Percentiles rank a stretch among this genome's conserved stretches.
These are phyloP conservation scores for Eospalax fontanierii DNA, from an alignment of 2,797 vertebrate species.

Conservation along the genomic window DNA sequence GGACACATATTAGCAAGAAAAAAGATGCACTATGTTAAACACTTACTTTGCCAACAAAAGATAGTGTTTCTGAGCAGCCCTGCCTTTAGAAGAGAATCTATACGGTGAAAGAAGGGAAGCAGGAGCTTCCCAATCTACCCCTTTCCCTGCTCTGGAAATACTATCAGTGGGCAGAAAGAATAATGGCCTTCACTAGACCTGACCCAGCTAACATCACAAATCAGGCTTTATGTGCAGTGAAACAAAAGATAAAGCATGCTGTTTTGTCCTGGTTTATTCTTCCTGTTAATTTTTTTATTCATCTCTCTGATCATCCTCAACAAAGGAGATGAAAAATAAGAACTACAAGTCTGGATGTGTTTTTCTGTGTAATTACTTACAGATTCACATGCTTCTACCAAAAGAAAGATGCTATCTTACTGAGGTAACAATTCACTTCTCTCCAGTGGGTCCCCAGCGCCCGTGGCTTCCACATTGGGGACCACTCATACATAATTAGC, in stretches of 20 bases:
- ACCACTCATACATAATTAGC: constrained; percentile 73
- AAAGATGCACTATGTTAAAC: background rate
- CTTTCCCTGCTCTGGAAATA: too few species aligned
- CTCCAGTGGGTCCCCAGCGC: background rate
- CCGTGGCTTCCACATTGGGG: background rate
- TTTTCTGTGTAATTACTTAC: constrained; percentile 81
- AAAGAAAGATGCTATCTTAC: constrained; percentile 56
- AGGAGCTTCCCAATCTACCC: background rate
- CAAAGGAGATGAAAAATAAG: constrained; percentile 85
- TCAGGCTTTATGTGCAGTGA: background rate
- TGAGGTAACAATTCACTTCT: background rate
- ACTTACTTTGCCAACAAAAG: background rate
- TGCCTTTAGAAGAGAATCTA: background rate
- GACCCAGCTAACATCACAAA: background rate
- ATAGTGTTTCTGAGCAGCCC: background rate
- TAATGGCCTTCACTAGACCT: background rate
- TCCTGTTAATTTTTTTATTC: constrained; percentile 83
- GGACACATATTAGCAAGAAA: background rate
- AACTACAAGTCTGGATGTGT: constrained; percentile 74
- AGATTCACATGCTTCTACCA: constrained; percentile 18
- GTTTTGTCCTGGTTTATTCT: constrained; percentile 84
- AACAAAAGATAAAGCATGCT: constrained; percentile 66
- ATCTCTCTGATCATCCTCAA: constrained; percentile 81
- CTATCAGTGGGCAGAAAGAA: background rate
- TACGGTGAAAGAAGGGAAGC: background rate